Evolutionary conservation across 2,888 invertebrate genomes (phyloP), one percentile per base, ranked within the genome.

Genomic region (Thera obeliscata): DNA sequence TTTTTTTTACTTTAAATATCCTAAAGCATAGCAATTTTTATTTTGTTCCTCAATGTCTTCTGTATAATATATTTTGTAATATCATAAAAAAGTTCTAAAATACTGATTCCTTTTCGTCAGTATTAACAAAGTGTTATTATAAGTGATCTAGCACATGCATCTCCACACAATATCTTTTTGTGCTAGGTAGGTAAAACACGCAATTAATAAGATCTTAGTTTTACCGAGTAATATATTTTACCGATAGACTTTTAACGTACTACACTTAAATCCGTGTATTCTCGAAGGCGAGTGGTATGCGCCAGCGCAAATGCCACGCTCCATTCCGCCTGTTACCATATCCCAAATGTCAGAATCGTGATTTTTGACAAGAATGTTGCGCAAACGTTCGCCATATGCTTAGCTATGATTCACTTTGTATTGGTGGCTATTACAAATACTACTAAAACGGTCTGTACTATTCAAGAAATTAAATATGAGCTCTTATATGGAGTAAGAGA

Each of bases 311-410:
- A 92, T 91, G 90, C 87, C 93, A 88, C 79, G 88, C 84, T 87
- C 87, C 76, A 82, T 84, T 81, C 87, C 86, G 81, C 88, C 87
- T 82, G 87, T 80, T 85, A 85, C 87, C 81, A 81, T 89, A 87
- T 86, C 84, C 81, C 81, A 92, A 93, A 93, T 93, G 93, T 92
- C 93, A 90, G 85, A 87, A 86, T 92, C 93, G 93, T 93, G 93
- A 90, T 91, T 91, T 92, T 90, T 92, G 90, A 78, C 82, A 80
- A 85, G 88, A 87, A 87, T 81, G 75, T 93, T 92, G 88, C 88
- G 88, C 83, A 93, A 92, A 81, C 76, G 69, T 76, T 67, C 72
- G 77, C 73, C 77, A 70, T 81, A 79, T 77, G 79, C 57, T 81
- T 79, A 76, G 77, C 74, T 72, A 73, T 81, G 71, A 74, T 68